phyloP scores from a whole-genome alignment of 64 coral and sea anemone genomes.

The Porites lutea region DNA sequence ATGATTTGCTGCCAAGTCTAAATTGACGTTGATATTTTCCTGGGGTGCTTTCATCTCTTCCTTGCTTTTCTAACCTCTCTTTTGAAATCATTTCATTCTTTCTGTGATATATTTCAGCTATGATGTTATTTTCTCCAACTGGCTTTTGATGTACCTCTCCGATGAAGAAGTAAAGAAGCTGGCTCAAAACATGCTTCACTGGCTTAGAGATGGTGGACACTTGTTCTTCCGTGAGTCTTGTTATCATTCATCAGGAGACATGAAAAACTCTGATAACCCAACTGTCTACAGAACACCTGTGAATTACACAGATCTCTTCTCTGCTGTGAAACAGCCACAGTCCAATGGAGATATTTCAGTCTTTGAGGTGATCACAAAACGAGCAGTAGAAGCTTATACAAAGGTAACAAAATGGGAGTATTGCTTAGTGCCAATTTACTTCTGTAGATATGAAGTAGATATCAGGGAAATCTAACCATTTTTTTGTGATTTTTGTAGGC shows the following conservation, averaged over 20 bases:
- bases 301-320: slow-evolving; percentile 61
- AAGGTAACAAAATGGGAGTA: slow-evolving; percentile 41
- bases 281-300: slow-evolving; percentile 81
- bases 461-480: too few relatives aligned
- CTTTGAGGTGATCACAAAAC: slow-evolving; percentile 64
- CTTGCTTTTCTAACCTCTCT: too few relatives aligned
- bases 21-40: too few relatives aligned
- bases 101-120: slow-evolving; percentile 25
- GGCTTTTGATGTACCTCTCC: slow-evolving; percentile 89
- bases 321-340: slow-evolving; percentile 40
- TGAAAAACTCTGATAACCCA: slow-evolving; percentile 75
- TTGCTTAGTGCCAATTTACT: too few relatives aligned
- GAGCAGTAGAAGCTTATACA: slow-evolving; percentile 76
- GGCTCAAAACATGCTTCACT: slow-evolving; percentile 76
- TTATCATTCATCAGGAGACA: slow-evolving; percentile 82
- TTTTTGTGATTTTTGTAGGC: too few relatives aligned
- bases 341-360: slow-evolving; percentile 1
- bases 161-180: slow-evolving; percentile 78
- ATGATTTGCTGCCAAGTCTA: too few relatives aligned
- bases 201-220: slow-evolving; percentile 65
- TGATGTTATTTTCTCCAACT: slow-evolving; percentile 94
- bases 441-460: too few relatives aligned
- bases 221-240: slow-evolving; percentile 92
- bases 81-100: not conserved
- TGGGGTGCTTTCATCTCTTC: too few relatives aligned